Evolutionary conservation across 2,797 vertebrate species (phyloP), one percentile per base, ranked within the genome.

Genomic region (Hemibagrus guttatus): DNA sequence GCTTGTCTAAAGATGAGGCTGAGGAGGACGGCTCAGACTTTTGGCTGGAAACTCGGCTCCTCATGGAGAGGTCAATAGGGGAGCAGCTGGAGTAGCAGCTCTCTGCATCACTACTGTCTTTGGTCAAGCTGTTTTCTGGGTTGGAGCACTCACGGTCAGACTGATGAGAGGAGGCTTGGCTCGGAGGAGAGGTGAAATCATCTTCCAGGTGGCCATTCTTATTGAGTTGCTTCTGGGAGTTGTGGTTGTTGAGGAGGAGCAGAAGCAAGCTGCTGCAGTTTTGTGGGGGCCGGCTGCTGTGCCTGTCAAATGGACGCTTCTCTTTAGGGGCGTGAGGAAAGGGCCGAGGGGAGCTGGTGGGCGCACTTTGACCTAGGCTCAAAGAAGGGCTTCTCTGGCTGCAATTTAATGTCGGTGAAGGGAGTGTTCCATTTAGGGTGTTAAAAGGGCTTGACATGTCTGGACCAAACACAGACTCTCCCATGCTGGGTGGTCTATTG

Each of bases 1-100:
- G 94, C 90, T 97, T 98, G 91, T 98, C 97, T 88, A 99, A 91
- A 23, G 96, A 95, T 42, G 94, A 93, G 86, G 92, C 91, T 79
- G 92, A 94, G 46, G 92, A 97, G 58, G 96, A 94, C 78, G 96
- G 92, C 89, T 95, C 95, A 12, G 91, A 92, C 85, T 95, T 95
- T 66, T 95, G 93, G 87, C 94, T 95, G 82, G 93, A 95, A 78
- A 89, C 92, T 86, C 97, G 95, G 91, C 95, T 96, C 93, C 97
- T 98, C 90, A 98, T 96, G n/a, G 98, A 99, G 19, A 99, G 95
- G 92, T 99, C 98, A 89, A 99, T 99, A 78, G 98, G 98, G 75
- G 97, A 97, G 91, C 97, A 98, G 91, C 97, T 98, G 64, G 98
- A 99, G 91, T 98, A 97, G 83, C 95, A 97, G 89, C 98, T 99